These are phyloP conservation scores for Ectropis crepuscularia DNA, from an alignment of 2,888 invertebrate species.

Conservation along the genomic window DNA sequence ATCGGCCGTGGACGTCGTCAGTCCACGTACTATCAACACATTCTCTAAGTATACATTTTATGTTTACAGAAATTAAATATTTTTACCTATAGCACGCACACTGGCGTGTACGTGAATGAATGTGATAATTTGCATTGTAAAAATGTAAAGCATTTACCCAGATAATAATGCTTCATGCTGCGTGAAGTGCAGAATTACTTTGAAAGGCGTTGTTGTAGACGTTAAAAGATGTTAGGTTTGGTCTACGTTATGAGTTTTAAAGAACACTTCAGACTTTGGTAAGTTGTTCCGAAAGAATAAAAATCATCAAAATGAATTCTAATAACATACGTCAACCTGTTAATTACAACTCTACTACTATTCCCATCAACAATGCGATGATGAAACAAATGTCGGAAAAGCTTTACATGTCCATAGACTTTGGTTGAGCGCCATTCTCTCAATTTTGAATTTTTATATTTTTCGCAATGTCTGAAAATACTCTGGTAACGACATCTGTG, in stretches of 20 bases:
- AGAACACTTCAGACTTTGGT: not conserved
- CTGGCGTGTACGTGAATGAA: slow-evolving; percentile 25
- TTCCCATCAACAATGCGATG: too few relatives aligned
- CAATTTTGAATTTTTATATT: too few relatives aligned
- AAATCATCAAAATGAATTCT: too few relatives aligned
- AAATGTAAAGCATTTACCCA: slow-evolving; percentile 8
- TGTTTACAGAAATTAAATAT: slow-evolving; percentile 29
- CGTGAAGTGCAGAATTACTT: slow-evolving; percentile 13
- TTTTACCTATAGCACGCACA: slow-evolving; percentile 23
- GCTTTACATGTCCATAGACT: too few relatives aligned
- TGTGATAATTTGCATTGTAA: slow-evolving; percentile 23
- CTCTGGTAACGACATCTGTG: too few relatives aligned
- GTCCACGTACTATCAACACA: slow-evolving; percentile 38
- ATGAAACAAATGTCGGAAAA: too few relatives aligned
- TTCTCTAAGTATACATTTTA: slow-evolving; percentile 22
- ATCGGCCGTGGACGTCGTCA: slow-evolving; percentile 56
- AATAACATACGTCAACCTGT: too few relatives aligned
- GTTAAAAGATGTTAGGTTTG: slow-evolving; percentile 1
- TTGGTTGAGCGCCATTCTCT: too few relatives aligned
- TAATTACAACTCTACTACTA: too few relatives aligned
- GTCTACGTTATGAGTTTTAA: not conserved
- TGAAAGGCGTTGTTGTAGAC: slow-evolving; percentile 5
- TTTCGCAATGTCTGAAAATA: too few relatives aligned
- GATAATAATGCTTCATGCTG: slow-evolving; percentile 8
- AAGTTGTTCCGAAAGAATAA: too few relatives aligned